Conservation (phyloP, 2,797 vertebrate species). For the Lepidocolaptes lacrymiger region DNA sequence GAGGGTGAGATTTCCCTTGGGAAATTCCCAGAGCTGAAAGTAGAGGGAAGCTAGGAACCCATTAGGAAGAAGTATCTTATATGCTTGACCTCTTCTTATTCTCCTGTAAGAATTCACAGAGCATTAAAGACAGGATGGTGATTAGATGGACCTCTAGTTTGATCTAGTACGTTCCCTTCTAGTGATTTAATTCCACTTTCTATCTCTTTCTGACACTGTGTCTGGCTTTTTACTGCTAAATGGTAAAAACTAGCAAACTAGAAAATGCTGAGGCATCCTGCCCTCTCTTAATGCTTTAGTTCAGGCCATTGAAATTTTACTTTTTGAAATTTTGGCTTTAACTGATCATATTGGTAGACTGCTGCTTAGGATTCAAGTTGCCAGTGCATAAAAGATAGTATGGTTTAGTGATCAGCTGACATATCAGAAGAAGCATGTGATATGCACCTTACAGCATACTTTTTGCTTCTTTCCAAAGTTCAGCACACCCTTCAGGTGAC, state of each 20-base stretch:
- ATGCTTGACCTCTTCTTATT: background rate
- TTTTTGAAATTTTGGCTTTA: background rate
- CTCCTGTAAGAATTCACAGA: background rate
- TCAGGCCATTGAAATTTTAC: background rate
- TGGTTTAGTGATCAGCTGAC: background rate
- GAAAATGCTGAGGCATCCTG: background rate
- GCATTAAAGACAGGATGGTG: background rate
- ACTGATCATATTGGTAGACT: background rate
- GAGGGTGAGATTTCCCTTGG: background rate
- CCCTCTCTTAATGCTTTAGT: background rate
- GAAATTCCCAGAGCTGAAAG: background rate
- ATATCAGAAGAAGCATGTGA: background rate
- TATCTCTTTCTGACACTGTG: background rate
- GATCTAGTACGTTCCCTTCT: background rate
- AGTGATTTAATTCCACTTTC: background rate
- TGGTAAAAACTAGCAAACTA: background rate
- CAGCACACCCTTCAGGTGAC: background rate
- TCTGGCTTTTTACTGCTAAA: background rate
- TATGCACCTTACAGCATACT: background rate
- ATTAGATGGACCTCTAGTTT: background rate
- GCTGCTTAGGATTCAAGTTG: background rate
- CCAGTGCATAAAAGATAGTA: background rate
- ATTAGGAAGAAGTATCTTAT: background rate
- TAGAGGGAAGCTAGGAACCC: background rate
- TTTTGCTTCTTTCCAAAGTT: background rate